Conservation (phyloP, 2,888 invertebrate species). For the Lasioglossum figueresi region DNA sequence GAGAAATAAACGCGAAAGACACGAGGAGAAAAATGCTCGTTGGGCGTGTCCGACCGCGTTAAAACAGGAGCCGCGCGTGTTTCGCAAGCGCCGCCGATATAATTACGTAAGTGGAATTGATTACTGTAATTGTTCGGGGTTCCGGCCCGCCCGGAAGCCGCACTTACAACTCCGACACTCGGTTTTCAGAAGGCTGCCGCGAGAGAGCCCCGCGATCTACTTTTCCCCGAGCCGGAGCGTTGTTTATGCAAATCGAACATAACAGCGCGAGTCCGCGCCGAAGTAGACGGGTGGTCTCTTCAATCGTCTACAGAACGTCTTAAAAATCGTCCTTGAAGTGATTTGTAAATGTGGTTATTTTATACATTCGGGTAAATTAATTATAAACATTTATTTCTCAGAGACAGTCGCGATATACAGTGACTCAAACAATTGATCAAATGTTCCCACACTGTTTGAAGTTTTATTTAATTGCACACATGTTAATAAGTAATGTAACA, state of each 20-base stretch:
- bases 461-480: too few species aligned
- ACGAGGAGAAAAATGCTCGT: slow-evolving; percentile 22
- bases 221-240: slow-evolving; percentile 18
- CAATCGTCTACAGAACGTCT: not conserved
- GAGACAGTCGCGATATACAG: too few species aligned
- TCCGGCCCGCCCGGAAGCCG: slow-evolving; percentile 68
- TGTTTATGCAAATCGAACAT: slow-evolving; percentile 19
- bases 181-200: slow-evolving; percentile 59
- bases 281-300: not conserved
- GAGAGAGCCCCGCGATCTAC: slow-evolving; percentile 36
- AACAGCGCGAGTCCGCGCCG: not conserved
- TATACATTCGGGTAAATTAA: too few species aligned
- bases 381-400: too few species aligned
- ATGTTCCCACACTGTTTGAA: too few species aligned
- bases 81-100: slow-evolving; percentile 50
- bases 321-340: not conserved
- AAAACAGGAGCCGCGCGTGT: slow-evolving; percentile 42
- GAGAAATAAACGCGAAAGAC: not conserved
- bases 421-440: too few species aligned
- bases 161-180: slow-evolving; percentile 57
- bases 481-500: too few species aligned
- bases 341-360: too few species aligned
- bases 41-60: slow-evolving; percentile 44
- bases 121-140: slow-evolving; percentile 63
- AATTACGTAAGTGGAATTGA: slow-evolving; percentile 66